Conservation (phyloP, 2,888 invertebrate species). For the Xanthia togata region DNA sequence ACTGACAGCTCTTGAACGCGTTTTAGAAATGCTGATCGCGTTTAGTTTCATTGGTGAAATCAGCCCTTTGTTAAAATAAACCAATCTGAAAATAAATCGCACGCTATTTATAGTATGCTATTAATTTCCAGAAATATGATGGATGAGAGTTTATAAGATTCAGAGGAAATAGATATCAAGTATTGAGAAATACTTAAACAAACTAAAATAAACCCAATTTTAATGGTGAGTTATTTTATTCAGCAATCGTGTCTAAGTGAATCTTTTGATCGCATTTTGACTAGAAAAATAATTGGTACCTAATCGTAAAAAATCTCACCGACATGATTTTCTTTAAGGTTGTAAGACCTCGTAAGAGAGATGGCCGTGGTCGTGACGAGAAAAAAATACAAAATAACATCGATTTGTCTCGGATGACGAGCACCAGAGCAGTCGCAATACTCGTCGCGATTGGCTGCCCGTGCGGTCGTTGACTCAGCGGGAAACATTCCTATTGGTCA, state of each 20-base stretch:
- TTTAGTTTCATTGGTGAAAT: too few species aligned
- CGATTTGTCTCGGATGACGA: constrained; percentile 86
- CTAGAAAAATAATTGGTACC: constrained; percentile 23
- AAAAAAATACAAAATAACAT: constrained; percentile 76
- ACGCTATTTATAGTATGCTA: constrained; percentile 28
- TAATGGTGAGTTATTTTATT: constrained; percentile 38
- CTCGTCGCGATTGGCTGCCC: constrained; percentile 78
- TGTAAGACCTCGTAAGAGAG: constrained; percentile 65
- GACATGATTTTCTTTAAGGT: constrained; percentile 40
- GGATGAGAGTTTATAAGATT: constrained; percentile 40
- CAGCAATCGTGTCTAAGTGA: constrained; percentile 18
- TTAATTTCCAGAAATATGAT: constrained; percentile 50
- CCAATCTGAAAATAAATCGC: constrained; percentile 26
- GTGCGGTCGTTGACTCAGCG: constrained; percentile 82
- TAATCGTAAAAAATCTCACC: constrained; percentile 31
- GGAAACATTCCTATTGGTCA: constrained; percentile 68
- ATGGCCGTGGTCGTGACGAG: constrained; percentile 76
- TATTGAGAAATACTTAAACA: constrained; percentile 46
- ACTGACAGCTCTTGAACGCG: too few species aligned
- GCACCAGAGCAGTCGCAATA: constrained; percentile 75
- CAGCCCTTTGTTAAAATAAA: too few species aligned
- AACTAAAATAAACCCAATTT: constrained; percentile 35
- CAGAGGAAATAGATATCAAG: constrained; percentile 39
- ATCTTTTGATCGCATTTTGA: constrained; percentile 15
- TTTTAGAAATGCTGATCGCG: too few species aligned